Base-by-base conservation (phyloP, 2,797 vertebrate species). In the Aselliscus stoliczkanus region DNA sequence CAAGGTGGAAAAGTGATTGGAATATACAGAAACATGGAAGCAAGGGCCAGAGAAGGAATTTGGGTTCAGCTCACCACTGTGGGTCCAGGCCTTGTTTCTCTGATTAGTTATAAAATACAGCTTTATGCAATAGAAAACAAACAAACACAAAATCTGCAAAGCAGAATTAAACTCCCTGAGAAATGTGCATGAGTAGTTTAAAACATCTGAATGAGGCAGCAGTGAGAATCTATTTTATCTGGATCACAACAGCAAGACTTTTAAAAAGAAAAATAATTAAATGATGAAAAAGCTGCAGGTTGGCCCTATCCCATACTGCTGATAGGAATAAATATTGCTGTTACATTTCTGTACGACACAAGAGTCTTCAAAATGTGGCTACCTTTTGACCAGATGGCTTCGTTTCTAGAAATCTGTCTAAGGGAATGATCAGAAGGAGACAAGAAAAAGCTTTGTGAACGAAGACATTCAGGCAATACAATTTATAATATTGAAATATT, bases 351-450 rank as follows among this genome's bases (percentile, higher is more conserved):
- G 18, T 13, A 6, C 13, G 8, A 72, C 37, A 27, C 7, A 11
- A 47, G 82, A 70, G 29, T 44, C 84, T 93, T 50, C 67, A 34
- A 34, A 31, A 23, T 70, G 79, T 2, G 42, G 65, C 42, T 58
- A 44, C 73, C 87, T 86, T 94, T 70, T 62, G 93, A 80, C 92
- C 89, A 94, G 60, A 76, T 54, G 91, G 72, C 37, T 64, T 89
- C 37, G 44, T 67, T 94, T 94, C 89, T 92, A 44, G 62, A 94
- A 96, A 90, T 81, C 69, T 70, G 67, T 88, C 58, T 64, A 37
- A 92, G 56, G 29, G n/a, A 92, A 31, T 64, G 37, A 93, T 60
- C 39, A 52, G 64, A 95, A 39, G 50, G 2, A 0, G 54, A 29
- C 29, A 84, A 87, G 42, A 60, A 69, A 85, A 83, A 37, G 42